Base-by-base conservation (phyloP, 2,888 invertebrate species). In the Ornithoptera alexandrae region DNA sequence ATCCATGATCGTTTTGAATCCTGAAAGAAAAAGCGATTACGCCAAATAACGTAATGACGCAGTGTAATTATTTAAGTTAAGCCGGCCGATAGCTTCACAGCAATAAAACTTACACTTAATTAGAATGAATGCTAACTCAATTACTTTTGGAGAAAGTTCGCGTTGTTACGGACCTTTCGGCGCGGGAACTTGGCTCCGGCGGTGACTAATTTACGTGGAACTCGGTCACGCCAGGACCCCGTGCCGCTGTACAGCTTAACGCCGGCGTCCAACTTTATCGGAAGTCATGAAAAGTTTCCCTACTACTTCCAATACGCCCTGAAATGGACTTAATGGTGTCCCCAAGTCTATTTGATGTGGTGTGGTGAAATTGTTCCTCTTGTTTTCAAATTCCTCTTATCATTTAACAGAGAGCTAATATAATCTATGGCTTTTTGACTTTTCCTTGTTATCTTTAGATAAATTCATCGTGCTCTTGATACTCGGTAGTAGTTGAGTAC, bases 211-310 rank as follows among this genome's bases (percentile, higher is more conserved):
- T 69, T 58, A 24, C 30, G 62, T 42, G 53, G 15, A 56, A 69
- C 50, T 53, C 60, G 68, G 65, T 69, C 69, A 65, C 61, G 69
- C 64, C 36, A 61, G 65, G 61, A 62, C 68, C 53, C 12, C n/a
- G 65, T 65, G 61, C 42, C 8, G 18, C 30, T 53, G 30, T 39
- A 17, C 46, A 3, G 22, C 69, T 65, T 56, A 53, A 68, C 50
- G 59, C n/a, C 56, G 46, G 24, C 56, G 39, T 39, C 42, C 7
- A 64, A 65, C 68, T 60, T 64, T 53, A 53, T 15, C n/a, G 39
- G 22, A 65, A 65, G 39, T 24, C 39, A 61, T 59, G 24, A 10
- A 24, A 63, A 53, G 50, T 53, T 53, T 63, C 17, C 18, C 15
- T 36, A 12, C 18, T 18, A 53, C 53, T 53, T 53, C n/a, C 53